phyloP scores from a whole-genome alignment of 2,888 invertebrate species.

The Xestoiulus laeticollis region DNA sequence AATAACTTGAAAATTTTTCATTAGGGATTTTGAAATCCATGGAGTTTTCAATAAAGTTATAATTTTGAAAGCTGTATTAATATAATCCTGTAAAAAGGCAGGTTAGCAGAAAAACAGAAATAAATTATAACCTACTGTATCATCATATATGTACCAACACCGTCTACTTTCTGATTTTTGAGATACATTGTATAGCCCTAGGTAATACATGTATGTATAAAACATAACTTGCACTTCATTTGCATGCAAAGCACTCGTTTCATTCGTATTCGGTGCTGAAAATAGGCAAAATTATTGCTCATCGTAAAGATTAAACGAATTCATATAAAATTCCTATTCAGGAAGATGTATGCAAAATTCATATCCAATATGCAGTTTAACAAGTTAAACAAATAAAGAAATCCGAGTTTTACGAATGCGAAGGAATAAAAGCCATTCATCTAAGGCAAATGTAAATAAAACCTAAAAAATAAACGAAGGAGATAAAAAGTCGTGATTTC shows the following conservation, averaged over 20 bases:
- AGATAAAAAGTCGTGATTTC: neutral
- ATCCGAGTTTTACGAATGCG: neutral
- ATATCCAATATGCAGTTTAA: conserved; percentile 10
- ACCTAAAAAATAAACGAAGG: neutral
- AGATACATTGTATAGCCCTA: neutral
- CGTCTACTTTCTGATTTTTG: neutral
- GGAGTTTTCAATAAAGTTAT: too few species aligned
- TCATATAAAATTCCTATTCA: conserved; percentile 17
- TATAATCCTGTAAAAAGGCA: too few species aligned
- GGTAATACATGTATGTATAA: too few species aligned
- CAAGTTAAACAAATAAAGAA: conserved; percentile 34
- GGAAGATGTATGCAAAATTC: neutral
- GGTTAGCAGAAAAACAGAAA: too few species aligned
- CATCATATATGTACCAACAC: too few species aligned
- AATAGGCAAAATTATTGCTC: neutral
- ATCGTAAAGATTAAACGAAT: conserved; percentile 12
- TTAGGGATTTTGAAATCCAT: too few species aligned
- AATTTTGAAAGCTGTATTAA: too few species aligned
- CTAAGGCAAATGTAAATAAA: neutral
- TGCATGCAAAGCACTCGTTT: neutral
- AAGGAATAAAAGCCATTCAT: neutral
- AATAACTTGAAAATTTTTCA: too few species aligned
- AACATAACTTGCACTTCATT: neutral
- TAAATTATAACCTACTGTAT: too few species aligned
- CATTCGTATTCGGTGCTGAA: neutral